phyloP scores from a whole-genome alignment of 2,888 invertebrate species.

The Zaprionus bogoriensis region DNA sequence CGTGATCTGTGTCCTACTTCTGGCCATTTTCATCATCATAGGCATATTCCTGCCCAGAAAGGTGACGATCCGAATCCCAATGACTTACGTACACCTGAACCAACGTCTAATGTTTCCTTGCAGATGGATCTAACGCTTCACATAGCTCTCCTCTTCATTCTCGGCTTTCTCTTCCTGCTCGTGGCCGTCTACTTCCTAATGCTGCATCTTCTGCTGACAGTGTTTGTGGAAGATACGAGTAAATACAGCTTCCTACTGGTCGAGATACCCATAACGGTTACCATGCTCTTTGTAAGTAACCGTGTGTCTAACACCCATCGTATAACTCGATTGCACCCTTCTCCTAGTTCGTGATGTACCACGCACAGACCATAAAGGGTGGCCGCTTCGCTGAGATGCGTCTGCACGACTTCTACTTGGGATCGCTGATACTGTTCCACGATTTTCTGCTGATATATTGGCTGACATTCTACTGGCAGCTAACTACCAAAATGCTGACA shows the following conservation, averaged over 20 bases:
- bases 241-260: slow-evolving; percentile 3
- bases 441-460: slow-evolving; percentile 58
- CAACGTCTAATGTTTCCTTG: background rate
- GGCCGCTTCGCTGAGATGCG: slow-evolving; percentile 65
- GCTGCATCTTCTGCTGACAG: slow-evolving; percentile 7
- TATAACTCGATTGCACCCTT: no score
- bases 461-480: slow-evolving; percentile 51
- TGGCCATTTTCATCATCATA: slow-evolving; percentile 11
- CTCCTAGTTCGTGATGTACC: slow-evolving; percentile 65
- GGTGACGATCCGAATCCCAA: slow-evolving; percentile 6
- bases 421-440: slow-evolving; percentile 60
- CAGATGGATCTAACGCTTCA: slow-evolving; percentile 39
- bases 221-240: background rate
- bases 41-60: slow-evolving; percentile 9
- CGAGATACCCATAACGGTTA: slow-evolving; percentile 16
- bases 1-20: slow-evolving; percentile 2
- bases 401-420: slow-evolving; percentile 53
- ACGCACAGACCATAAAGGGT: slow-evolving; percentile 65
- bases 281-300: slow-evolving; percentile 37
- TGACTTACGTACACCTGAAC: background rate
- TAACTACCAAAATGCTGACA: slow-evolving; percentile 13
- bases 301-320: no score
- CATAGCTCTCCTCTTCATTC: slow-evolving; percentile 38
- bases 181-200: slow-evolving; percentile 24
- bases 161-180: slow-evolving; percentile 30